Evolutionary conservation across 2,797 vertebrate species (phyloP).

Genomic region (Anguilla anguilla): DNA sequence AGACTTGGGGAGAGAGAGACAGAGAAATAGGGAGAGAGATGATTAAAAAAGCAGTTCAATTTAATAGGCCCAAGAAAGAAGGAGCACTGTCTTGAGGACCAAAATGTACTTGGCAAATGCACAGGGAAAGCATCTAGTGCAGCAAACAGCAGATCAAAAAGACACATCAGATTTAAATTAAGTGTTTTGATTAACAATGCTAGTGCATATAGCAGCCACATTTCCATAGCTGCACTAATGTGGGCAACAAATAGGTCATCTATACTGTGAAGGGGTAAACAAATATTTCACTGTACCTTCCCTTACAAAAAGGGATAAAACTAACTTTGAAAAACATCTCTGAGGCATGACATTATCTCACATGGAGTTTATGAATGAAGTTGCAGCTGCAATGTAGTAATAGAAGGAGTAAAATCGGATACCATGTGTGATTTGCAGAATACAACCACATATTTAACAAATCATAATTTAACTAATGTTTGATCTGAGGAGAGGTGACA

Average conservation of each 20-base stretch:
- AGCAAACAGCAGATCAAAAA: too few relatives aligned
- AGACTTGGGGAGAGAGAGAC: conserved; percentile 63
- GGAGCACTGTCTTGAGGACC: not conserved
- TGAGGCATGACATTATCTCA: not conserved
- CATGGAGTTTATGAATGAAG: not conserved
- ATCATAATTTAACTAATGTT: not conserved
- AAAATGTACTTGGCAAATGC: not conserved
- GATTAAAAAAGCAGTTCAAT: not conserved
- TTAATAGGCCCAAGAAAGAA: not conserved
- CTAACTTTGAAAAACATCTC: not conserved
- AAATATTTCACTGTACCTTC: not conserved
- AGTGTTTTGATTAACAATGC: too few relatives aligned
- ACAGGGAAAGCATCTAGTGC: not conserved
- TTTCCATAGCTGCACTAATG: too few relatives aligned
- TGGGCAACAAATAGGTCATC: too few relatives aligned
- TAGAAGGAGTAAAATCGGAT: not conserved
- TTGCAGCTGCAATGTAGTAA: not conserved
- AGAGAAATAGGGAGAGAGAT: not conserved
- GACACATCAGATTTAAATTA: too few relatives aligned
- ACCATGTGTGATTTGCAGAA: not conserved
- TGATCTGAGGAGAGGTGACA: not conserved
- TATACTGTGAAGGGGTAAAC: not conserved
- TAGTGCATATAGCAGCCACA: too few relatives aligned
- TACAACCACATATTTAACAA: not conserved
- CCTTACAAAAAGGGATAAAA: not conserved